Conservation (phyloP, 2,888 invertebrate genomes). For the Drosophila borealis region DNA sequence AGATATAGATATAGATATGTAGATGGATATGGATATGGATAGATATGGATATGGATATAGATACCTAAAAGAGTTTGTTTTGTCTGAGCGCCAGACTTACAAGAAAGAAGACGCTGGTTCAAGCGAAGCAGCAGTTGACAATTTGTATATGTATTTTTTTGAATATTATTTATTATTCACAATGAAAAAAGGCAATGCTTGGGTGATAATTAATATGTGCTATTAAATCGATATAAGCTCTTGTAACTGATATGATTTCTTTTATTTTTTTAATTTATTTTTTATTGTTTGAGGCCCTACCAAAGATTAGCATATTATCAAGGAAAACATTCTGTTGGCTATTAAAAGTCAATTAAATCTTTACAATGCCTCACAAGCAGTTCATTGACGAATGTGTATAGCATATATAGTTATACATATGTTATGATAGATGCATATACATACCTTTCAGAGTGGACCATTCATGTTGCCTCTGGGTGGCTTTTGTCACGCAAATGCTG, state of each 20-base stretch:
- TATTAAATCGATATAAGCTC: background rate
- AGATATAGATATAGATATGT: background rate
- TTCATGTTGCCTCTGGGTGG: conserved; percentile 52
- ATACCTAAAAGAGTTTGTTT: background rate
- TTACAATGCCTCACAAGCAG: conserved; percentile 56
- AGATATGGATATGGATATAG: background rate
- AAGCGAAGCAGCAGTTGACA: too few relatives aligned
- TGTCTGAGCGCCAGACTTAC: too few relatives aligned
- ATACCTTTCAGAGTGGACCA: conserved; percentile 20
- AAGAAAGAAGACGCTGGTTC: too few relatives aligned
- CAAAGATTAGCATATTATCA: conserved; percentile 64
- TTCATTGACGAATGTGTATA: conserved; percentile 32
- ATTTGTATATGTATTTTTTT: too few relatives aligned
- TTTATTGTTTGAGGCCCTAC: conserved; percentile 15
- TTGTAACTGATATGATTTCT: conserved; percentile 49
- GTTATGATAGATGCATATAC: background rate
- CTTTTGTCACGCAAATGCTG: conserved; percentile 71
- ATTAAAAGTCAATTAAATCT: conserved; percentile 69
- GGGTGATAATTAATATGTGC: too few relatives aligned
- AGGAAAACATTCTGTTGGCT: conserved; percentile 57
- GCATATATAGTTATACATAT: background rate
- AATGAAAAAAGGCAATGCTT: too few relatives aligned
- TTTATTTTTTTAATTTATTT: conserved; percentile 12
- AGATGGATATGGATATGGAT: conserved; percentile 1
- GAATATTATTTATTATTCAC: too few relatives aligned